phyloP scores from a whole-genome alignment of 1,140 invertebrate genomes.

The Dreissena polymorpha region DNA sequence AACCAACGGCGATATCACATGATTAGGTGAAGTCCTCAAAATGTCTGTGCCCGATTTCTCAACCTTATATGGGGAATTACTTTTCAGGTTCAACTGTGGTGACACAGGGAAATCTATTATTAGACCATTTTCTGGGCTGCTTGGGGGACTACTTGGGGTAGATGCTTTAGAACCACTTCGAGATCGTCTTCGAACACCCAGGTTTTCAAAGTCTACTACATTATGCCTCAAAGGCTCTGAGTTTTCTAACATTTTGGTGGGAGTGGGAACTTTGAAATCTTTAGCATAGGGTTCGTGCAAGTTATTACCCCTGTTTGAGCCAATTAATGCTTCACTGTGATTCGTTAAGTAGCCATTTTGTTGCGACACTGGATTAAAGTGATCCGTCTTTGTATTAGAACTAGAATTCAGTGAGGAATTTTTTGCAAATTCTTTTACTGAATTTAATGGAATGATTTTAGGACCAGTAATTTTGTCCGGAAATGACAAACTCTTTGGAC shows the following conservation, averaged over 20 bases:
- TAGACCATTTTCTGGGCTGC: conserved; percentile 77
- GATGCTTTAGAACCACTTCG: conserved; percentile 21
- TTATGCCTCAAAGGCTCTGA: too few relatives aligned
- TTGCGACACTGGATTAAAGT: neutral
- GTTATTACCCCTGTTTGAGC: neutral
- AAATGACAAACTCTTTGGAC: too few relatives aligned
- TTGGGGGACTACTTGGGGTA: conserved; percentile 69
- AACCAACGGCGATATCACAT: conserved; percentile 31
- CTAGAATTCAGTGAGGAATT: neutral
- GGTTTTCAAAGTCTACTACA: conserved; percentile 40
- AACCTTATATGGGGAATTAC: conserved; percentile 46
- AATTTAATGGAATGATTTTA: conserved; percentile 55
- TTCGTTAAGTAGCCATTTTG: conserved; percentile 41
- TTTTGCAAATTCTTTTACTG: conserved; percentile 5
- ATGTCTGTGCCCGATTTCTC: conserved; percentile 7
- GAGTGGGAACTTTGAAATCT: conserved; percentile 62
- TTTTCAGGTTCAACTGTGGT: conserved; percentile 49
- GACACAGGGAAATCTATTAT: conserved; percentile 76
- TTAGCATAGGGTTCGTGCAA: conserved; percentile 38
- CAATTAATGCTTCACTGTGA: neutral
- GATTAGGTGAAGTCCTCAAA: conserved; percentile 19
- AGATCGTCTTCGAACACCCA: conserved; percentile 22
- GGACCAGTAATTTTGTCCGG: conserved; percentile 12
- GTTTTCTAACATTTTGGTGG: conserved; percentile 40
- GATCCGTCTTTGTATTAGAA: neutral